Evolutionary conservation across 2,888 invertebrate genomes (phyloP), one percentile per base, ranked within the genome.

Genomic region (Andricus quercusramuli): DNA sequence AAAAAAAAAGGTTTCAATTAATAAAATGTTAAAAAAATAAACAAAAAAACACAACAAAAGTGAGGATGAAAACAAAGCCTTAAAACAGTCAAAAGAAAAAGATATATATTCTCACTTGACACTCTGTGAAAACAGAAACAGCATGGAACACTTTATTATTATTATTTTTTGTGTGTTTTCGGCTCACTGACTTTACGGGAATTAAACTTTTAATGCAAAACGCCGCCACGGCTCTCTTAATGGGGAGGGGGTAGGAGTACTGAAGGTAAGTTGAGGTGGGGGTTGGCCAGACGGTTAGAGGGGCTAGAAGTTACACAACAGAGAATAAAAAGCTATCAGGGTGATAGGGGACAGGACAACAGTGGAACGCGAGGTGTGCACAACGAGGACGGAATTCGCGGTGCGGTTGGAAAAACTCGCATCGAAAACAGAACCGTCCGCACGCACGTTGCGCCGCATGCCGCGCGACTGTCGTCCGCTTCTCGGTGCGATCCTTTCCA

Each of bases 371-470:
- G 84, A 86, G 78, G 77, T 79, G 80, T 83, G 82, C 77, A 79
- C 29, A 83, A 81, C 80, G 44, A 65, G 70, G 70, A 32, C 29
- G 70, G 70, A 70, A 51, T 70, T 70, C 47, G 74, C 70, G 70
- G 47, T 74, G 51, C 74, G 74, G 74, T 65, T 56, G 78, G 74
- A 78, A 68, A 83, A 67, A 64, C 78, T 83, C 76, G 80, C 83
- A 82, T 32, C 74, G 74, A 74, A 56, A 74, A 74, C 32, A 74
- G 56, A 68, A 74, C 74, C 74, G 56, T 32, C 85, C 86, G 85
- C 89, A 88, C 90, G 90, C 89, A 88, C 90, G 87, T 88, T 89
- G 89, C 88, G 89, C 91, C 91, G 91, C 91, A 89, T 90, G 89
- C 89, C 90, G 91, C 90, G 91, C 90, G 91, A 91, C 91, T 91